These are phyloP conservation scores for Salpingus planirostris DNA, from an alignment of 2,888 invertebrate genomes.

Conservation along the genomic window DNA sequence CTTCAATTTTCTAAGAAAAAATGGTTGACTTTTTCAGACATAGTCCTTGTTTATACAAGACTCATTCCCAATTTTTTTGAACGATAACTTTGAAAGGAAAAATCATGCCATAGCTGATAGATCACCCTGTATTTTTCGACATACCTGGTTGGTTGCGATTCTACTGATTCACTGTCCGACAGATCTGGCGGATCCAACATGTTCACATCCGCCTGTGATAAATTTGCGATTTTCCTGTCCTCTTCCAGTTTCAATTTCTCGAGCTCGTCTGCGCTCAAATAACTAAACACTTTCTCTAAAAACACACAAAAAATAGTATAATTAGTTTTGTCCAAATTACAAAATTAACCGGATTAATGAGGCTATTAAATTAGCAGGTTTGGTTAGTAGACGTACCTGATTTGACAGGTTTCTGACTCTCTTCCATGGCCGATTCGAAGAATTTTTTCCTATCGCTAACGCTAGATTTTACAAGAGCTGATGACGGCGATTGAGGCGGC, in stretches of 20 bases:
- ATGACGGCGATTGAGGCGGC: conserved; percentile 59
- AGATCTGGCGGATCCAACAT: conserved; percentile 48
- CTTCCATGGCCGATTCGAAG: conserved; percentile 94
- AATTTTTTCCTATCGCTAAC: conserved; percentile 91
- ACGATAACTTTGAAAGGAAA: too few species aligned
- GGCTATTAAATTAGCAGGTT: too few species aligned
- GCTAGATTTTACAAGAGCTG: conserved; percentile 69
- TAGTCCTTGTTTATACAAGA: too few species aligned
- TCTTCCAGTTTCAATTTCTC: conserved; percentile 91
- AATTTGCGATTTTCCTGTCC: conserved; percentile 74
- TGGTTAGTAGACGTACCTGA: conserved; percentile 58
- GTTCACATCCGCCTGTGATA: conserved; percentile 56
- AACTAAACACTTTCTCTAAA: conserved; percentile 85
- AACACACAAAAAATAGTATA: conserved; percentile 22
- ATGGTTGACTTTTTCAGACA: too few species aligned
- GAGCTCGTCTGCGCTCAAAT: conserved; percentile 87
- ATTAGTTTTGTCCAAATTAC: background rate
- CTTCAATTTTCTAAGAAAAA: too few species aligned
- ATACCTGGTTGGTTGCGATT: conserved; percentile 36
- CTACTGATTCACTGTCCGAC: conserved; percentile 44
- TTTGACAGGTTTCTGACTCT: conserved; percentile 78
- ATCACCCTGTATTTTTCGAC: too few species aligned
- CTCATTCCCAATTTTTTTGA: too few species aligned
- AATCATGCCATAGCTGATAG: too few species aligned
- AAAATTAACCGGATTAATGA: background rate